Evolutionary conservation across 2,888 invertebrate species (phyloP), one percentile per base, ranked within the genome.

Genomic region (Eurytoma californica): DNA sequence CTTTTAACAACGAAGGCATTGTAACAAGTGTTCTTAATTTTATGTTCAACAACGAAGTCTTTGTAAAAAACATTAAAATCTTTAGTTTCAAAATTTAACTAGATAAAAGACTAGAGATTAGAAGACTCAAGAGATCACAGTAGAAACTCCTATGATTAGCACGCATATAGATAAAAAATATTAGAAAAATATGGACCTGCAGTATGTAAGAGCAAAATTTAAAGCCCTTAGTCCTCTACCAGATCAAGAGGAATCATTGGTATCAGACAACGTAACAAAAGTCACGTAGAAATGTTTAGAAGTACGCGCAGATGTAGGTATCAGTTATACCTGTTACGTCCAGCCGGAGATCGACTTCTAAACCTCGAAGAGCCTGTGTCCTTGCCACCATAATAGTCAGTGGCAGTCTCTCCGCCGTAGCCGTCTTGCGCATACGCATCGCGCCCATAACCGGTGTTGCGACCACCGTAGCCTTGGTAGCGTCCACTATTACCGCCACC

Each of bases 261-360:
- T 78, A 74, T 74, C 58, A 66, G 78, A 80, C 78, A 80, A 73
- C 61, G 61, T 70, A 72, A 78, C 72, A 75, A 68, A 80, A 79
- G 72, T 61, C 51, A 76, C 63, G 79, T 79, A 81, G 72, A 72
- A 76, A 51, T 76, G n/a, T 47, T 79, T 78, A 73, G 77, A 77
- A 77, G 77, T 77, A 77, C 65, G 72, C 55, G 70, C 55, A 75
- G 74, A 74, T 14, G 65, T 79, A 61, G 79, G 76, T 76, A 74
- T 77, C 73, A 58, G 67, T 72, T 77, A 77, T 92, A 92, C 91
- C 92, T 92, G 90, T 91, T 91, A 89, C 91, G 90, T 88, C 90
- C 91, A 84, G 91, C 90, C 82, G 92, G 92, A 80, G 92, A 92
- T 82, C 92, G 91, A 87, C 91, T 91, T 84, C 92, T 89, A 87